These are phyloP conservation scores for Troglohyphantes excavatus DNA, from an alignment of 2,888 invertebrate species.

Conservation along the genomic window DNA sequence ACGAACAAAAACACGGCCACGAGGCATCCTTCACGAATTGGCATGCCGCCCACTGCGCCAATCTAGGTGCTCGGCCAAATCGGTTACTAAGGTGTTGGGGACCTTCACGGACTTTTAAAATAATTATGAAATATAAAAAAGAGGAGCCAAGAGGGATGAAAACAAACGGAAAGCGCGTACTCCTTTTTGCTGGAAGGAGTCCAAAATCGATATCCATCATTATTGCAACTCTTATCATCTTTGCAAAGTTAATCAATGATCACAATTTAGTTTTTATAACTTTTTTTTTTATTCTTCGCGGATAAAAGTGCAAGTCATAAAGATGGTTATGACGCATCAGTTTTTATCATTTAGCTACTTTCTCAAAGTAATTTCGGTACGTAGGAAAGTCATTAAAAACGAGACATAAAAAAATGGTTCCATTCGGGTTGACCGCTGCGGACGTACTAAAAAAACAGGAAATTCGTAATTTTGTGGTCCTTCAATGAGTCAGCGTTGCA, in stretches of 20 bases:
- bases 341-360: not conserved
- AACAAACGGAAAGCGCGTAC: slow-evolving; percentile 12
- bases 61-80: slow-evolving; percentile 29
- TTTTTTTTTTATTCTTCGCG: not conserved
- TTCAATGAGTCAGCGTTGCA: too few relatives aligned
- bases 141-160: not conserved
- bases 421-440: not conserved
- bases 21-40: slow-evolving; percentile 13
- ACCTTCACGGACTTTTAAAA: not conserved
- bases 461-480: too few relatives aligned
- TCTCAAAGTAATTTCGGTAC: not conserved
- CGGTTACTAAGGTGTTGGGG: slow-evolving; percentile 43
- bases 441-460: too few relatives aligned
- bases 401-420: not conserved
- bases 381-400: not conserved
- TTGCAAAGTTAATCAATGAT: slow-evolving; percentile 4
- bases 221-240: not conserved
- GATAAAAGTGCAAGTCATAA: not conserved
- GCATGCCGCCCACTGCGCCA: slow-evolving; percentile 21
- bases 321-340: not conserved
- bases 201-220: slow-evolving; percentile 39
- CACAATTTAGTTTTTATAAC: not conserved
- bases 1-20: not conserved
- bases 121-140: slow-evolving; percentile 31
- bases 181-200: slow-evolving; percentile 21